phyloP scores from a whole-genome alignment of 2,113 vertebrate species.

The Strix uralensis region DNA sequence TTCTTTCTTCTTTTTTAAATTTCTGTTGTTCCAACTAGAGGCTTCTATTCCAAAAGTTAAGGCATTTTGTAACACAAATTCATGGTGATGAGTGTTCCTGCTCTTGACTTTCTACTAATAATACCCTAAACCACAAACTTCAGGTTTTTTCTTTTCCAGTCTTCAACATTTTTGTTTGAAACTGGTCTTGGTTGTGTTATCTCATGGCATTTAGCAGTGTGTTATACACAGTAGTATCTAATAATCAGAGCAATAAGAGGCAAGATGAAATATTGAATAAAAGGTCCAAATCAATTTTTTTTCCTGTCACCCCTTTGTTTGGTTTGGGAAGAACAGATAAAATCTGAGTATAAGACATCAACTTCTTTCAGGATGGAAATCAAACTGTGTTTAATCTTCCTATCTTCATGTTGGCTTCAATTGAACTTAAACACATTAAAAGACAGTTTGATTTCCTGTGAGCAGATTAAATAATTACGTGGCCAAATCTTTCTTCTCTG shows the following conservation, averaged over 20 bases:
- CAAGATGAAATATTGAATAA: background rate
- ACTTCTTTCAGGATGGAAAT: background rate
- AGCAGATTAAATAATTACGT: background rate
- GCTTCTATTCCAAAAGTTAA: background rate
- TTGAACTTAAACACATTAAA: background rate
- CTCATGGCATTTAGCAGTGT: background rate
- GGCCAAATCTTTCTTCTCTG: background rate
- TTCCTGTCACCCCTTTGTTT: background rate
- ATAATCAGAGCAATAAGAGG: background rate
- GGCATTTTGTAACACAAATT: background rate
- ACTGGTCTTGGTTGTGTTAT: background rate
- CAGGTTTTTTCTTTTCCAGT: background rate
- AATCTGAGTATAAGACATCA: background rate
- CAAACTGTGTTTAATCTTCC: background rate
- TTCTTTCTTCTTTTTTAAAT: background rate
- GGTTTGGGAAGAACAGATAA: background rate
- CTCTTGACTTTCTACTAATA: background rate
- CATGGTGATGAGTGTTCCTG: background rate
- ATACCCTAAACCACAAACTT: background rate
- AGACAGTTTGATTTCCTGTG: background rate
- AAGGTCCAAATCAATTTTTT: background rate
- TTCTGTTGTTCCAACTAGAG: background rate
- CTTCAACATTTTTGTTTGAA: background rate
- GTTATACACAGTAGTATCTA: background rate
- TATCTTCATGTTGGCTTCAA: background rate